Evolutionary conservation across 2,113 vertebrate genomes (phyloP).

Genomic region (Etheostoma spectabile): DNA sequence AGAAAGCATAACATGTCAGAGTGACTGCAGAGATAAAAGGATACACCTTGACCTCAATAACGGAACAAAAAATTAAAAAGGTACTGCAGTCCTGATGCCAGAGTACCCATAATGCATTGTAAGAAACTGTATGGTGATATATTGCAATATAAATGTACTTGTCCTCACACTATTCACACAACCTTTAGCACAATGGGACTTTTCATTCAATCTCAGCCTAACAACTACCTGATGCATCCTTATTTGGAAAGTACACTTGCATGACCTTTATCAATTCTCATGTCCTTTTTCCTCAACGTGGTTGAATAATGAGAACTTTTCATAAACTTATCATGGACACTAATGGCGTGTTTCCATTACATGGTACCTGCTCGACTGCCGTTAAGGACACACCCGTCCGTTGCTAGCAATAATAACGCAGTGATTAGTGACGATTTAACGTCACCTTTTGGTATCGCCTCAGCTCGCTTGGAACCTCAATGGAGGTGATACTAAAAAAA

Average conservation of each 20-base stretch:
- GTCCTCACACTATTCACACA: not conserved
- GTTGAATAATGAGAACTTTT: not conserved
- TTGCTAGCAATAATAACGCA: too few species aligned
- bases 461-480: too few species aligned
- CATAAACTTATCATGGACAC: too few species aligned
- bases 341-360: too few species aligned
- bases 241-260: not conserved
- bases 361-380: too few species aligned
- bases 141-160: not conserved
- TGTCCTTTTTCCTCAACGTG: not conserved
- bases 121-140: slow-evolving; percentile 2
- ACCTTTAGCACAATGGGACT: not conserved
- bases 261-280: not conserved
- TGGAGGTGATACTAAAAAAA: too few species aligned
- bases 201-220: slow-evolving; percentile 21
- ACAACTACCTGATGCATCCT: slow-evolving; percentile 3
- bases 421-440: too few species aligned
- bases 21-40: not conserved
- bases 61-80: slow-evolving; percentile 4
- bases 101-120: not conserved
- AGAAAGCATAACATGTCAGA: slow-evolving; percentile 10
- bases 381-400: too few species aligned
- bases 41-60: not conserved
- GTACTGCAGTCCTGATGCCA: not conserved
- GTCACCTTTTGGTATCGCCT: too few species aligned